Evolutionary conservation across 2,113 vertebrate species (phyloP), one percentile per base, ranked within the genome.

Genomic region (Pseudorectes ferrugineus): DNA sequence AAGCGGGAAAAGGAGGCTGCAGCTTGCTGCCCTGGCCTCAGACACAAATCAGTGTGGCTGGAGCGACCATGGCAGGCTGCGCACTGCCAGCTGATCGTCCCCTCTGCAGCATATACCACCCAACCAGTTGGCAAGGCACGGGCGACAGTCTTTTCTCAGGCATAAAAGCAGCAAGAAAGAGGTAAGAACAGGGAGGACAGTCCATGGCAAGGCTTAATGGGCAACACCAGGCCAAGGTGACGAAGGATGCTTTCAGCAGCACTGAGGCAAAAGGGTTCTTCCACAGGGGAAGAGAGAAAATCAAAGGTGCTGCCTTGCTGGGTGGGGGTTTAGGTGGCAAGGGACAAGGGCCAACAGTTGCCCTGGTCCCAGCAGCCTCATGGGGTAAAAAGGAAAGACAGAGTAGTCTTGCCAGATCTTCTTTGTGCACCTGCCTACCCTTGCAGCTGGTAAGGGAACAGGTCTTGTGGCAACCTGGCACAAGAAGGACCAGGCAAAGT

Each of bases 161-260:
- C 10, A 33, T 28, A 78, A 89, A 89, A 63, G 25, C 43, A 83
- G 35, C 11, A 77, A 86, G 38, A 57, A 95, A 72, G 22, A 91
- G 7, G 28, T 45, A 93, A 82, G 23, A 62, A 77, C 13, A 79
- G 3, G 12, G 11, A 85, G 40, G 13, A 88, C 15, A 46, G 25
- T 25, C 31, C 42, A 8, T 35, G 35, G 21, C 31, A 83, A 14
- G 14, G 21, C 42, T 68, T 74, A 57, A 78, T 2, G 12, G 22
- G 18, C n/a, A 96, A 31, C 0, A 7, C 20, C 9, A 43, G 35
- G 14, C 29, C 58, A 77, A 58, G 25, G 68, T 68, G 72, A 58
- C 0, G 0, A 73, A 68, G 12, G n/a, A 92, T 45, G 62, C 24
- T 73, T 51, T 87, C 8, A 45, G 73, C 33, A 40, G 26, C 2